A percentile compares a stretch with the other conserved stretches of the same genome.
Evolutionary conservation across 2,888 invertebrate species (phyloP).

Genomic region (Acronicta aceris): DNA sequence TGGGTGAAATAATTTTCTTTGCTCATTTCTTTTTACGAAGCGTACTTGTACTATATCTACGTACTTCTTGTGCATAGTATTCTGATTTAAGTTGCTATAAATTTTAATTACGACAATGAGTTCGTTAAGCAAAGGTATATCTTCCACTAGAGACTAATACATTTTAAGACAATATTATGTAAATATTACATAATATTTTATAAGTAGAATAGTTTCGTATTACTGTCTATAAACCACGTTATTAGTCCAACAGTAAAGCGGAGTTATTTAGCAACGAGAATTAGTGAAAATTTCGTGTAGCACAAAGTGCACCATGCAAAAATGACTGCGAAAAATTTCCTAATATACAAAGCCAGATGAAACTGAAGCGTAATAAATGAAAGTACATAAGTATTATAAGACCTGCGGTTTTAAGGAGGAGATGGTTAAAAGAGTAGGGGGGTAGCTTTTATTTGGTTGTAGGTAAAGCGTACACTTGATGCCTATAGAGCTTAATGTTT

Average conservation of each 20-base stretch:
- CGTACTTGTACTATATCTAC: constrained; percentile 12
- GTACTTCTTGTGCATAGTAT: constrained; percentile 25
- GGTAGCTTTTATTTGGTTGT: constrained; percentile 33
- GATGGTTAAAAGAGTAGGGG: constrained; percentile 17
- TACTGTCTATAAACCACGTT: constrained; percentile 27
- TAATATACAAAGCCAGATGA: constrained; percentile 60
- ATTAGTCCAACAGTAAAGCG: constrained; percentile 28
- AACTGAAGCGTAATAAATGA: constrained; percentile 53
- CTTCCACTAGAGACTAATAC: constrained; percentile 44
- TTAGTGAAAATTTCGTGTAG: constrained; percentile 39
- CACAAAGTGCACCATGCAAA: constrained; percentile 48
- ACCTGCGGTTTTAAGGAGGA: constrained; percentile 34
- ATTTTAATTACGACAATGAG: constrained; percentile 49
- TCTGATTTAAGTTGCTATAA: constrained; percentile 39
- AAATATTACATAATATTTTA: constrained; percentile 42
- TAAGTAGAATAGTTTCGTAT: constrained; percentile 31
- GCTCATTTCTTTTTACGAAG: constrained; percentile 28
- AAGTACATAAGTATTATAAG: constrained; percentile 37
- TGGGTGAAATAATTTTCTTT: constrained; percentile 14
- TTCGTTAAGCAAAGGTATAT: constrained; percentile 47
- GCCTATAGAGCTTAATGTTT: not conserved
- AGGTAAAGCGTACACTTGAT: constrained; percentile 31
- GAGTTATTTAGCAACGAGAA: constrained; percentile 32
- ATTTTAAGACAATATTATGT: constrained; percentile 31
- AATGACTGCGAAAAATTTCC: constrained; percentile 59